Evolutionary conservation across 2,113 vertebrate species (phyloP), one percentile per base, ranked within the genome.

Genomic region (Clarias macrocephalus): DNA sequence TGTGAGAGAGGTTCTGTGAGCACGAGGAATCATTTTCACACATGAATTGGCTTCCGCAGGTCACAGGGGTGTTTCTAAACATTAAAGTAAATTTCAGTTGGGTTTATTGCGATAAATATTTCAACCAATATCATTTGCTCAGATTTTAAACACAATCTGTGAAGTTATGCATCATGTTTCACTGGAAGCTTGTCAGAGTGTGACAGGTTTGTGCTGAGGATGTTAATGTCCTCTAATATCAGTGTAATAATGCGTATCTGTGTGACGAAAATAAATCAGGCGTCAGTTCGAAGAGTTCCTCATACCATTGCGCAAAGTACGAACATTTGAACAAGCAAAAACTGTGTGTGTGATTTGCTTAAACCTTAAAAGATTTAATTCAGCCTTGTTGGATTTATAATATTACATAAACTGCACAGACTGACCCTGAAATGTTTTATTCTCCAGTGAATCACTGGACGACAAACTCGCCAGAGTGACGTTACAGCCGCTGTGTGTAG

Each of bases 361-460:
- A 63, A 63, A 63, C 1, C 6, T 23, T 30, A 19, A 19, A 18
- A 30, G 13, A 33, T 6, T 21, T 19, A 72, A 9, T 33, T 37
- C 16, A 19, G 68, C 1, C 23, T 42, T 48, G 10, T 11, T 73
- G 11, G 2, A 16, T 54, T 77, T n/a, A 16, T 76, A 54, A 57
- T 59, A 10, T 30, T 10, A 48, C 5, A 48, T 6, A 30, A 19
- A 19, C n/a, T 56, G 1, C 56, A 11, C 54, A 19, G 23, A n/a
- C 25, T 42, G 70, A 42, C 8, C 33, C 33, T 79, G 0, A 16
- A 10, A 6, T 79, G 19, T 25, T 10, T 9, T 6, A 13, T 68
- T 85, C 54, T 85, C 7, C 33, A 89, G 87, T 73, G 72, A 73
- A 25, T 23, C 70, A 9, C 79, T 83, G 5, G 84, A 89, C 59